Conservation (phyloP, 23 tunicate species). For the Styela clava region DNA sequence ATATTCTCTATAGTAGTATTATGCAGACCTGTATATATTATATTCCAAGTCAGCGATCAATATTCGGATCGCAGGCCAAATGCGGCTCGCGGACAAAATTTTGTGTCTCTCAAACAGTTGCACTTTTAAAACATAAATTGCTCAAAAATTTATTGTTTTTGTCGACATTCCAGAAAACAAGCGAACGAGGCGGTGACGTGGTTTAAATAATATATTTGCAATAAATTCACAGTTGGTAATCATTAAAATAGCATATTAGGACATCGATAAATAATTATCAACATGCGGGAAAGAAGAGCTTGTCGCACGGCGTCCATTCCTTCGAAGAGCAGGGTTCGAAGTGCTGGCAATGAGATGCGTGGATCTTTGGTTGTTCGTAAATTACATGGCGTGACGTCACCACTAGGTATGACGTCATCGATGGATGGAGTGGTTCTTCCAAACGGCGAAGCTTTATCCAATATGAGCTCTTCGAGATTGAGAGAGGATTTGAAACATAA, state of each 20-base stretch:
- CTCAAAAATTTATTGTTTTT: too few relatives aligned
- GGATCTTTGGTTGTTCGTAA: conserved; percentile 15
- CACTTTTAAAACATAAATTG: too few relatives aligned
- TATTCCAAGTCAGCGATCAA: too few relatives aligned
- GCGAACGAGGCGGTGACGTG: too few relatives aligned
- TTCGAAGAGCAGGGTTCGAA: conserved; percentile 2
- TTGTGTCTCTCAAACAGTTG: too few relatives aligned
- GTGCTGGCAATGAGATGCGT: neutral
- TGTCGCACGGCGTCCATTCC: conserved; percentile 29
- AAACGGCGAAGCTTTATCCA: neutral
- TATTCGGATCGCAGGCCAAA: too few relatives aligned
- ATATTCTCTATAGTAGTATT: too few relatives aligned
- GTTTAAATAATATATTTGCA: too few relatives aligned
- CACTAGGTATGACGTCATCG: neutral
- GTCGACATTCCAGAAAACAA: too few relatives aligned
- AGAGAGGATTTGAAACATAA: conserved; percentile 3
- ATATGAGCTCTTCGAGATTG: conserved; percentile 22
- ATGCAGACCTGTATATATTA: too few relatives aligned
- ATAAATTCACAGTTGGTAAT: neutral
- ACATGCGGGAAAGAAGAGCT: conserved; percentile 14
- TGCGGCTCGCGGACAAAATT: too few relatives aligned
- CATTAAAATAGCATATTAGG: neutral
- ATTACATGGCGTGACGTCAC: conserved; percentile 4
- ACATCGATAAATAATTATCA: neutral
- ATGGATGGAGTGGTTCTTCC: conserved; percentile 3